Base-by-base conservation (phyloP, 2,113 vertebrate genomes). In the Syrmaticus mikado region DNA sequence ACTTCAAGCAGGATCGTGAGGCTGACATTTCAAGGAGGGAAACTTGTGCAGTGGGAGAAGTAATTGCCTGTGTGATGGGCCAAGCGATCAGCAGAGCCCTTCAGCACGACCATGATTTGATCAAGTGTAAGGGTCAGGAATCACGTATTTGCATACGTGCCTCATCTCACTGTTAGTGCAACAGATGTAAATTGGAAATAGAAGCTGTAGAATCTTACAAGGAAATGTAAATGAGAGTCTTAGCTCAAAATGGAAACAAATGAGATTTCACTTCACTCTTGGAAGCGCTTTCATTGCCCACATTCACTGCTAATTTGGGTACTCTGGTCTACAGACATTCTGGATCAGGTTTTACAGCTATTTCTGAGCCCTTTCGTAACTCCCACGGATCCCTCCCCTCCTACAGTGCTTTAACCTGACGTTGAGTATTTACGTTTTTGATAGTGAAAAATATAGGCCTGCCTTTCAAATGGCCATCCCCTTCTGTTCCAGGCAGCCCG, bases 381-480 rank as follows among this genome's bases (percentile, higher is more conserved):
- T 87, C n/a, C 24, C 40, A 27, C 13, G 62, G n/a, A 67, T 53
- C 53, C 40, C 21, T 86, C 22, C 27, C 5, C 30, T 90, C 53
- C 36, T 62, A 64, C 68, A 34, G 32, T 19, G 76, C 28, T 76
- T 88, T 79, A 84, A 90, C 86, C 84, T 55, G 1, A 50, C 16
- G 11, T 13, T 20, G 8, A 2, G 8, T 72, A 83, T 87, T 92
- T 77, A 75, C 7, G 0, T 2, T 43, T 62, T 87, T 61, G 46
- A 68, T 32, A 85, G 57, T 18, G 62, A 88, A 86, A 96, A 88
- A 92, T 84, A 84, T 38, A 82, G 8, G 19, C 7, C 17, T 32
- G 20, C 10, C 52, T 72, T 90, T 76, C 58, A 84, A 93, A 50
- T 6, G 7, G 21, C 11, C 32, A 60, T 55, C 32, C 18, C 34